Base-by-base conservation (phyloP, 2,113 vertebrate genomes). In the Oncorhynchus nerka region DNA sequence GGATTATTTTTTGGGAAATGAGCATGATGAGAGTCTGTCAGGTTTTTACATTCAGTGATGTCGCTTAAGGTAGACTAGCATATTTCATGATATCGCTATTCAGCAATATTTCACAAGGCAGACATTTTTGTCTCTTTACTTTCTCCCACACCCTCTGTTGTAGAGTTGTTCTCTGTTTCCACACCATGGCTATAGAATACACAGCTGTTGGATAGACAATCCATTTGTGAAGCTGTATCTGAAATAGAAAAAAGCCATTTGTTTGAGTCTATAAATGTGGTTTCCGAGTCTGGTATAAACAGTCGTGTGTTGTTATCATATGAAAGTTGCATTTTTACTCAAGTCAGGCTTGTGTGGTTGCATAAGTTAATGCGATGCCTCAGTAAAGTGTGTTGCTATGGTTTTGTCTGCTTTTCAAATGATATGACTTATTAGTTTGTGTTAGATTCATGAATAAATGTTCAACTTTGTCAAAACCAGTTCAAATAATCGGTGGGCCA, bases 91-190 rank as follows among this genome's bases (percentile, higher is more conserved):
- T 20, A 15, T 3, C 67, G 19, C 19, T 32, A 20, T 32, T 68
- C 30, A 57, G 66, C 20, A 5, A 45, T 20, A 45, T 73, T 78
- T 68, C 69, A 79, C 70, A 70, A 79, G 71, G 78, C 73, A 80
- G 74, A 67, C 30, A 62, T 75, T 75, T 51, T n/a, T 4, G 8
- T 30, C 49, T 55, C 19, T 67, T 67, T 45, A 24, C 15, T 15
- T 64, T 73, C 65, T 30, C 59, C 34, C 39, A 32, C 26, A 13
- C 70, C 19, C 32, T 45, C 39, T 45, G 39, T 49, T 55, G 62
- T 20, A 22, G 5, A 49, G 12, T 12, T 16, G 19, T 55, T 71
- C 45, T 5, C 39, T n/a, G 32, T 3, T 3, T 68, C 30, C 12
- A 9, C 28, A 68, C 28, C 16, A 68, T 34, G 26, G 66, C 45